Evolutionary conservation across 2,888 invertebrate species (phyloP).

Genomic region (Loripinus fragilis): DNA sequence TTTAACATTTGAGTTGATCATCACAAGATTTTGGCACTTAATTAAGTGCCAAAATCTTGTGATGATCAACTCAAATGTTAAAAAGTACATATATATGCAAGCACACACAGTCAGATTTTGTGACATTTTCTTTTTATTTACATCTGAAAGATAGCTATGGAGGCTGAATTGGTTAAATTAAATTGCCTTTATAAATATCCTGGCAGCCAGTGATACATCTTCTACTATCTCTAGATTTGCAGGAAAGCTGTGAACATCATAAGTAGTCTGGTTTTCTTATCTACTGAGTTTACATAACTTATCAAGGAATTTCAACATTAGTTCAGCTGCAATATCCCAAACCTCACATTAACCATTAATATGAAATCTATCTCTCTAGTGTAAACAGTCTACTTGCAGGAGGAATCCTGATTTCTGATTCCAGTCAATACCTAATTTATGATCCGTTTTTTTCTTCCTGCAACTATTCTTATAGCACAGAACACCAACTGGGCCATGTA

Average conservation of each 20-base stretch:
- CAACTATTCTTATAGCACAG: too few species aligned
- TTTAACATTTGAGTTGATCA: too few species aligned
- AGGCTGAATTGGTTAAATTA: too few species aligned
- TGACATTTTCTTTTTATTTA: too few species aligned
- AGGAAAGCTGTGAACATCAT: background rate
- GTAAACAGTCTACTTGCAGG: background rate
- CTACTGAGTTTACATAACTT: conserved; percentile 11
- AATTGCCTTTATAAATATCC: background rate
- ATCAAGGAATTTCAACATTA: background rate
- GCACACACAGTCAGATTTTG: too few species aligned
- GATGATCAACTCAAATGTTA: too few species aligned
- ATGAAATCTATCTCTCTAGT: conserved; percentile 8
- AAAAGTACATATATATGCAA: too few species aligned
- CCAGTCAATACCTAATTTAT: background rate
- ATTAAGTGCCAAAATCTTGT: too few species aligned
- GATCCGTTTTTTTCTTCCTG: background rate
- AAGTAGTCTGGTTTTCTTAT: conserved; percentile 4
- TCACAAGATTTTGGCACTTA: too few species aligned
- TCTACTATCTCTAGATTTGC: background rate
- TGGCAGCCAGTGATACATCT: background rate
- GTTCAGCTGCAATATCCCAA: conserved; percentile 11
- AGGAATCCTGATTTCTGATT: background rate
- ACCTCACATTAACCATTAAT: background rate
- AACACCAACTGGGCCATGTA: too few species aligned
- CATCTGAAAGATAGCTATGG: too few species aligned